These are phyloP conservation scores for Acronicta psi DNA, from an alignment of 2,888 invertebrate species.

Conservation along the genomic window DNA sequence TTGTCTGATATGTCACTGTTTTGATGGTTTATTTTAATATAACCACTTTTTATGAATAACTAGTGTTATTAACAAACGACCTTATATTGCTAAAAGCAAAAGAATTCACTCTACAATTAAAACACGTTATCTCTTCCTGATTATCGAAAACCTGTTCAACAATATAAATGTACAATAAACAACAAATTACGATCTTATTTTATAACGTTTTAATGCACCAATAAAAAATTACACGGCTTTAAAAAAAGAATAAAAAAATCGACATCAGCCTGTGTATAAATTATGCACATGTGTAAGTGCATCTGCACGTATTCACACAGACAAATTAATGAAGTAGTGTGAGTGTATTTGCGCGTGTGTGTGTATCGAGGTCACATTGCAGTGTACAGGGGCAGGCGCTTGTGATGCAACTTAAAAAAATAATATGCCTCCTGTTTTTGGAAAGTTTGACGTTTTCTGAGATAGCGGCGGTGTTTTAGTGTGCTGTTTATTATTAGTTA, in stretches of 20 bases:
- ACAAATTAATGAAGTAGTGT: conserved; percentile 49
- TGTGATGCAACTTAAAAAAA: conserved; percentile 76
- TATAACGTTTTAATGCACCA: conserved; percentile 57
- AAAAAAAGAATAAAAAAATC: conserved; percentile 59
- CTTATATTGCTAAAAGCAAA: conserved; percentile 14
- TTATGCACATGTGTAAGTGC: conserved; percentile 65
- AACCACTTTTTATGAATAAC: too few species aligned
- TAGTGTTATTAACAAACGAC: conserved; percentile 6
- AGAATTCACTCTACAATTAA: conserved; percentile 24
- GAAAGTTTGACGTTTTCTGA: conserved; percentile 67
- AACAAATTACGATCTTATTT: conserved; percentile 56
- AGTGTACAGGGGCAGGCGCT: conserved; percentile 68
- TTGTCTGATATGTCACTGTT: not conserved
- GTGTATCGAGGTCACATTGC: conserved; percentile 85
- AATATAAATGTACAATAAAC: conserved; percentile 56
- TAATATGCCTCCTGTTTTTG: conserved; percentile 70
- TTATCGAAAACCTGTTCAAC: conserved; percentile 45
- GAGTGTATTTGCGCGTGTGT: conserved; percentile 64
- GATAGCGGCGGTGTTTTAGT: conserved; percentile 52
- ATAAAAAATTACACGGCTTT: conserved; percentile 46
- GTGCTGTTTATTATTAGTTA: conserved; percentile 48
- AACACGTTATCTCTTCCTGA: conserved; percentile 46
- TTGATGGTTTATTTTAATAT: too few species aligned
- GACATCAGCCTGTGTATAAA: conserved; percentile 69
- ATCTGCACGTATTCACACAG: conserved; percentile 65